Base-by-base conservation (phyloP, 2,888 invertebrate species). In the Cephus nigrinus region DNA sequence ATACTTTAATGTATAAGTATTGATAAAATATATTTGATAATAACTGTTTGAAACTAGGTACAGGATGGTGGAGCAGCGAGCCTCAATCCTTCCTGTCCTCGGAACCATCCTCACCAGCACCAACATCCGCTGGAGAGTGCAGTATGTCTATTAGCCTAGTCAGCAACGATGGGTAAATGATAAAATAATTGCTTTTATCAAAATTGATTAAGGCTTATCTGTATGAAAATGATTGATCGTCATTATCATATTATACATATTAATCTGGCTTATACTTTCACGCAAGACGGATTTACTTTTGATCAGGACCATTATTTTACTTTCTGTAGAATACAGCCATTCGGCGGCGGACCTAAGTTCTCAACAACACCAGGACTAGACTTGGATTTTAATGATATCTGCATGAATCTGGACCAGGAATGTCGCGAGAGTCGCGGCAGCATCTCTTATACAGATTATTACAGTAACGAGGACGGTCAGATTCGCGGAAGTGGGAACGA, bases 51-150 rank as follows among this genome's bases (percentile, higher is more conserved):
- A 68, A 34, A 36, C 31, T 69, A 90, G 96, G 96, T 82, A 87
- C 92, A 72, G 92, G 92, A 31, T 97, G 97, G 96, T 97, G 97
- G 96, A 96, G 91, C 75, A 91, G 96, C 89, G 96, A 96, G 4
- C 97, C 97, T 11, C 96, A 97, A 0, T 97, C 97, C 78, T 95
- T 96, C 75, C 93, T 96, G 76, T 97, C 91, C 0, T 91, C 97
- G 0, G 96, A 95, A 11, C 97, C 97, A 0, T 97, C 97, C 0
- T 97, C 97, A 1, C 97, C 97, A 40, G 94, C 88, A 90, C 93
- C 86, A 91, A 93, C 88, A 88, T 92, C 88, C 71, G 89, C 93
- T 3, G 93, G 93, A 81, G 94, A 93, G 84, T 94, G 94, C 86
- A 94, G 94, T 84, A 94, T 94, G 92, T 94, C 94, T 2, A 93